Conservation (phyloP, 2,888 invertebrate species). For the Xestia ashworthii region DNA sequence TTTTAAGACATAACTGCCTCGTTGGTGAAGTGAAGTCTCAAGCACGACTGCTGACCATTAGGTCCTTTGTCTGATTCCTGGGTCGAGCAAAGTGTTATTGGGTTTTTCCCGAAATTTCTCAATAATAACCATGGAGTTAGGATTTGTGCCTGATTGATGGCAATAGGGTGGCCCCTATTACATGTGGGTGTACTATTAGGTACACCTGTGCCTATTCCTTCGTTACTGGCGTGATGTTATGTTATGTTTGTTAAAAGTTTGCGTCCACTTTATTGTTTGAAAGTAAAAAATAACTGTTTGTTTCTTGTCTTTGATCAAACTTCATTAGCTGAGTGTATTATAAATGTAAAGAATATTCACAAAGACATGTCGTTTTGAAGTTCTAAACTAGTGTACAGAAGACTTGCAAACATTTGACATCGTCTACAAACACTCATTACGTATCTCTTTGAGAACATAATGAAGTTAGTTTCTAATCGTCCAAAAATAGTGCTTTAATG, state of each 20-base stretch:
- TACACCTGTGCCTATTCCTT: too few species aligned
- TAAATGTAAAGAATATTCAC: constrained; percentile 5
- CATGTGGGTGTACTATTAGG: too few species aligned
- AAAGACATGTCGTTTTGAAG: constrained; percentile 1
- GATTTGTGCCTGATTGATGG: too few species aligned
- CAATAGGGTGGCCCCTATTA: too few species aligned
- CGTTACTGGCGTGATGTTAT: too few species aligned
- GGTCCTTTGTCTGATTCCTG: too few species aligned
- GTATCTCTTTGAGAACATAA: constrained; percentile 41
- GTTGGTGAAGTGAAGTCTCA: too few species aligned
- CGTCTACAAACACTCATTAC: constrained; percentile 46
- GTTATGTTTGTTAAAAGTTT: constrained; percentile 1
- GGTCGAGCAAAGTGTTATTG: too few species aligned
- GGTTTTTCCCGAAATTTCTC: too few species aligned
- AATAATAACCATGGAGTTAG: too few species aligned
- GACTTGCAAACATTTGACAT: constrained; percentile 39
- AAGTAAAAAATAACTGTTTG: neutral
- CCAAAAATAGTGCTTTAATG: constrained; percentile 17
- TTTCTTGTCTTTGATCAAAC: constrained; percentile 9
- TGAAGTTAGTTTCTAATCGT: constrained; percentile 37
- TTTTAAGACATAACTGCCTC: neutral
- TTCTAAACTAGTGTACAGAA: constrained; percentile 22
- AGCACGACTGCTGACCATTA: too few species aligned
- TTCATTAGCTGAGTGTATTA: constrained; percentile 5
- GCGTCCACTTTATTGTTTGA: neutral